Percentiles rank a stretch among this genome's conserved stretches.
Conservation (phyloP, 2,888 invertebrate species). For the Cosmopolites sordidus region DNA sequence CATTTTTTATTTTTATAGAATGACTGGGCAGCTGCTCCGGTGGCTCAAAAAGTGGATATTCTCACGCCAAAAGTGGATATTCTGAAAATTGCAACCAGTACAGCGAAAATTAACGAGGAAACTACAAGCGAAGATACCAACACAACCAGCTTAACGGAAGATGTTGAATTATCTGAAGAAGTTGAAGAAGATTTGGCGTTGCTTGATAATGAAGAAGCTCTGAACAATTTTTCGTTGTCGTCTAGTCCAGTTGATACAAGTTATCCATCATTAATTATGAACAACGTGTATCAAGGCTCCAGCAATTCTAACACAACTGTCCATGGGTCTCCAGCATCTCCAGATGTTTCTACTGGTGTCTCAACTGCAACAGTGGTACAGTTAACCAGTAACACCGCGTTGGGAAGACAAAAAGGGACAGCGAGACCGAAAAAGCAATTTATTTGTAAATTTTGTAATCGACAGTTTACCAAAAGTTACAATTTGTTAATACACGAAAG, state of each 20-base stretch:
- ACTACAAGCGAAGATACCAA: conserved; percentile 38
- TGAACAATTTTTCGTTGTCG: conserved; percentile 55
- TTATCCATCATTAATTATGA: conserved; percentile 67
- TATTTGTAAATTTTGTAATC: conserved; percentile 96
- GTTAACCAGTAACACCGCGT: conserved; percentile 43
- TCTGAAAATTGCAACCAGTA: conserved; percentile 57
- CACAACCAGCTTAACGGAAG: conserved; percentile 51
- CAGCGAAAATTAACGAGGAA: conserved; percentile 46
- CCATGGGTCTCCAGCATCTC: conserved; percentile 48
- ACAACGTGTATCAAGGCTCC: conserved; percentile 58
- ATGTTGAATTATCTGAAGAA: conserved; percentile 65
- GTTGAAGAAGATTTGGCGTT: conserved; percentile 71
- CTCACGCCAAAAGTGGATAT: conserved; percentile 57
- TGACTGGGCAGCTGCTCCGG: conserved; percentile 12
- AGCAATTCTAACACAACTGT: conserved; percentile 52
- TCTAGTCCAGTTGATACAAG: conserved; percentile 61
- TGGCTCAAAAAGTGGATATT: conserved; percentile 33
- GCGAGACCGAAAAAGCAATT: conserved; percentile 75
- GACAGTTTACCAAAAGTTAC: conserved; percentile 97
- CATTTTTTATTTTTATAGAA: conserved; percentile 12
- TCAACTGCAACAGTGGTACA: conserved; percentile 44
- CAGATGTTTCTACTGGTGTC: conserved; percentile 43
- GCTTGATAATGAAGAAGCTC: conserved; percentile 66
- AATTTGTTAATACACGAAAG: conserved; percentile 96
- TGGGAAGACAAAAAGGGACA: conserved; percentile 42